Evolutionary conservation across 1,140 invertebrate species (phyloP).

Genomic region (Drosophila suzukii): DNA sequence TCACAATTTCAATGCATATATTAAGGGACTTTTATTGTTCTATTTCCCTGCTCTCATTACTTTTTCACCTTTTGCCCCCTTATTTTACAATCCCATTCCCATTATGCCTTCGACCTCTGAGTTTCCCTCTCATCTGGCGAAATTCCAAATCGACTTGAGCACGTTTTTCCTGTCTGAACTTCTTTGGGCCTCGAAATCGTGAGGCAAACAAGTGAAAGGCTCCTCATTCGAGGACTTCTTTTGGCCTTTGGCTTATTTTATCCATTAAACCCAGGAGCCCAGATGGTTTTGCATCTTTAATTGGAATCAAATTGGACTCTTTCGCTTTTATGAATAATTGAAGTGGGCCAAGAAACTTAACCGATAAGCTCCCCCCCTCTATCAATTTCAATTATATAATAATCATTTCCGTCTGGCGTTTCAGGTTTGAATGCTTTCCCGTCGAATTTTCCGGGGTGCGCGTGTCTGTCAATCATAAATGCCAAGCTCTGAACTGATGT

Average conservation of each 20-base stretch:
- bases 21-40: background rate
- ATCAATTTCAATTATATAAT: constrained; percentile 83
- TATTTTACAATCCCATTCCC: background rate
- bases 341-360: constrained; percentile 52
- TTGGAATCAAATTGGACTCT: constrained; percentile 72
- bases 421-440: constrained; percentile 19
- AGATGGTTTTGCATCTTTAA: constrained; percentile 79
- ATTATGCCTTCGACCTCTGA: background rate
- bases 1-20: too few relatives aligned
- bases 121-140: constrained; percentile 24
- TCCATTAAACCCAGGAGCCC: constrained; percentile 49
- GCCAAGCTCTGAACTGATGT: constrained; percentile 20
- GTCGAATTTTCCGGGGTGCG: constrained; percentile 6
- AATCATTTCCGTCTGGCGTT: constrained; percentile 74
- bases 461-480: constrained; percentile 70
- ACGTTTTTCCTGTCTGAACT: constrained; percentile 49
- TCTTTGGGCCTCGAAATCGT: constrained; percentile 17
- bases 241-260: constrained; percentile 48
- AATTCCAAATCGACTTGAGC: constrained; percentile 68
- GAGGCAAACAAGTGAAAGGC: constrained; percentile 39
- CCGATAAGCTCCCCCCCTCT: constrained; percentile 34
- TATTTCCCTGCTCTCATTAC: background rate
- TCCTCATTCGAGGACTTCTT: constrained; percentile 23
- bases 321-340: constrained; percentile 66
- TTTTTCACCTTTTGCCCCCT: background rate